A percentile compares a stretch with the other conserved stretches of the same genome.
Conservation (phyloP, 2,888 invertebrate genomes). For the Macrosoma leucophasiata region DNA sequence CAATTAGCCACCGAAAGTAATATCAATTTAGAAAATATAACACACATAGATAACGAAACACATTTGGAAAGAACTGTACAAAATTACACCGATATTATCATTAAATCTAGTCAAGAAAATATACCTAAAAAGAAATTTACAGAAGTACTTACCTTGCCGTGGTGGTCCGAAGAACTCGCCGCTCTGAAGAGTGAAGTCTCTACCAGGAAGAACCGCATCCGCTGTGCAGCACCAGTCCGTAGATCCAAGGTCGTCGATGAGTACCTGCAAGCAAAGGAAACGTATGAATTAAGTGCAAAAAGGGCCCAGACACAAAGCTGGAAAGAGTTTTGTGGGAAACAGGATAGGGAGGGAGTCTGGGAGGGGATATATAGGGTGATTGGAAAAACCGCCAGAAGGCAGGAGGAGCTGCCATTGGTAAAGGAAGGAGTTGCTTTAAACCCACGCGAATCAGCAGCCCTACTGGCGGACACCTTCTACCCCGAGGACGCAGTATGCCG, state of each 20-base stretch:
- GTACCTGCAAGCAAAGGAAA: not conserved
- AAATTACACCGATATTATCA: not conserved
- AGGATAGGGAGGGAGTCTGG: conserved; percentile 13
- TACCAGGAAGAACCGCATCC: not conserved
- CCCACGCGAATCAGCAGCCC: conserved; percentile 1
- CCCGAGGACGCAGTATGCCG: conserved; percentile 10
- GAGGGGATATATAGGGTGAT: conserved; percentile 11
- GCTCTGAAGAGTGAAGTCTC: not conserved
- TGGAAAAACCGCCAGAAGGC: conserved; percentile 1
- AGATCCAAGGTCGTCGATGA: not conserved
- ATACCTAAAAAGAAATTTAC: not conserved
- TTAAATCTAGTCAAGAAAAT: not conserved
- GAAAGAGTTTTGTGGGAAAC: not conserved
- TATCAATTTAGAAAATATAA: not conserved
- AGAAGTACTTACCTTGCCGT: not conserved
- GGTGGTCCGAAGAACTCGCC: not conserved
- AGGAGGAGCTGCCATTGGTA: conserved; percentile 5
- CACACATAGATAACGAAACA: not conserved
- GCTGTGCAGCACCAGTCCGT: not conserved
- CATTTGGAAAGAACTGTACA: not conserved
- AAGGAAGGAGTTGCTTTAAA: conserved; percentile 2
- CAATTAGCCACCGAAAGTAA: not conserved
- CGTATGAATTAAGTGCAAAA: not conserved
- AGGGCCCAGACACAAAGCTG: too few relatives aligned
- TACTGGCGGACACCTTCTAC: conserved; percentile 8